Base-by-base conservation (phyloP, 2,797 vertebrate genomes). In the Falco columbarius region DNA sequence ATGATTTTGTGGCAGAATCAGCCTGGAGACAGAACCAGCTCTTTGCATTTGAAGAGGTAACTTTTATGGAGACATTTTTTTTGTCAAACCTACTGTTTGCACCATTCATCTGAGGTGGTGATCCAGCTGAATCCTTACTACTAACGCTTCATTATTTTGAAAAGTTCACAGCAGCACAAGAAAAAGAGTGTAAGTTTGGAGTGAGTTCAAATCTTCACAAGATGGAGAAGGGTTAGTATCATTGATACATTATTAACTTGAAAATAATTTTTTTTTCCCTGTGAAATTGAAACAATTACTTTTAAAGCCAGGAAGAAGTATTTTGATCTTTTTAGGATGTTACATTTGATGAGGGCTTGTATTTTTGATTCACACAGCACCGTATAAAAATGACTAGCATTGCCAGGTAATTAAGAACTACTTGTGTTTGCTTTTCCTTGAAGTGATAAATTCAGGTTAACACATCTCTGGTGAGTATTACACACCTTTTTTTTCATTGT, bases 41-140 rank as follows among this genome's bases (percentile, higher is more conserved):
- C 58, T 94, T 97, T 75, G 75, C 59, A 65, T 81, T 80, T 89
- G 61, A 91, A 90, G 42, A 96, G 98, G 98, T 98, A 98, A 97
- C 22, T 81, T 68, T 81, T 24, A 40, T 21, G 29, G 30, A 74
- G 0, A 44, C 6, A 1, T 2, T 6, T 68, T 90, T 90, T 71
- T 95, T 65, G 17, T 34, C 27, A 77, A 87, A 20, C 8, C 14
- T 49, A 44, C 26, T 70, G 38, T 62, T 87, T 61, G 7, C 24
- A 71, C 9, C 12, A 19, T 61, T 74, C 9, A n/a, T 22, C 29
- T 9, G 38, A 68, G 30, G 56, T 71, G 19, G 40, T 62, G 51
- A 59, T 68, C 32, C 42, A 89, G 22, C 26, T 79, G 72, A 94
- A 72, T 11, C 11, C 29, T 91, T 16, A 8, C n/a, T 93, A n/a